phyloP scores from a whole-genome alignment of 1,140 invertebrate species.

The Atopsyche davidsoni region DNA sequence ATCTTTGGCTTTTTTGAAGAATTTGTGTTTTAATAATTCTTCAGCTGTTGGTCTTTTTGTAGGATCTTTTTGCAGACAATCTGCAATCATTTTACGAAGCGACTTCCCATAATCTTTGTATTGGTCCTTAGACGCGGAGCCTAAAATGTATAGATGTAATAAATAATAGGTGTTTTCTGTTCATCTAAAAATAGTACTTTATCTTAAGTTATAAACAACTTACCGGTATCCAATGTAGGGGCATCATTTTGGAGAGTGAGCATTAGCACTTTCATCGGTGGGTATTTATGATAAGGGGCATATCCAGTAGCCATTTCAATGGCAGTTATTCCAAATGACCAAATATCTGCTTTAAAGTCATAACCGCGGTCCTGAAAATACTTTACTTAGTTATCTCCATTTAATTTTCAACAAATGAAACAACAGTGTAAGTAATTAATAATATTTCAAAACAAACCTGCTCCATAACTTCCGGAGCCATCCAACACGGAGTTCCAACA shows the following conservation, averaged over 20 bases:
- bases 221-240: constrained; percentile 83
- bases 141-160: constrained; percentile 23
- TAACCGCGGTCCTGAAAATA: constrained; percentile 79
- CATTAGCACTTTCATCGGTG: constrained; percentile 99
- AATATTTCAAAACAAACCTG: constrained; percentile 48
- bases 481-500: constrained; percentile 98
- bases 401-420: background rate
- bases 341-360: constrained; percentile 99
- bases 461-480: constrained; percentile 99
- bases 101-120: constrained; percentile 98
- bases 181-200: background rate
- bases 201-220: background rate
- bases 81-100: constrained; percentile 93
- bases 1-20: constrained; percentile 99
- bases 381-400: background rate
- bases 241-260: constrained; percentile 97
- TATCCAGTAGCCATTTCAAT: constrained; percentile 99
- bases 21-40: constrained; percentile 96
- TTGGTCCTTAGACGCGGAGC: constrained; percentile 94
- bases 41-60: constrained; percentile 92
- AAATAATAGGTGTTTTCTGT: background rate
- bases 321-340: constrained; percentile 98
- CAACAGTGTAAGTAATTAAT: background rate
- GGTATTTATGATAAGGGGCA: constrained; percentile 98
- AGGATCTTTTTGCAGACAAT: constrained; percentile 95